A percentile compares a stretch with the other conserved stretches of the same genome.
phyloP scores from a whole-genome alignment of 2,113 vertebrate species.

The Archilochus colubris region DNA sequence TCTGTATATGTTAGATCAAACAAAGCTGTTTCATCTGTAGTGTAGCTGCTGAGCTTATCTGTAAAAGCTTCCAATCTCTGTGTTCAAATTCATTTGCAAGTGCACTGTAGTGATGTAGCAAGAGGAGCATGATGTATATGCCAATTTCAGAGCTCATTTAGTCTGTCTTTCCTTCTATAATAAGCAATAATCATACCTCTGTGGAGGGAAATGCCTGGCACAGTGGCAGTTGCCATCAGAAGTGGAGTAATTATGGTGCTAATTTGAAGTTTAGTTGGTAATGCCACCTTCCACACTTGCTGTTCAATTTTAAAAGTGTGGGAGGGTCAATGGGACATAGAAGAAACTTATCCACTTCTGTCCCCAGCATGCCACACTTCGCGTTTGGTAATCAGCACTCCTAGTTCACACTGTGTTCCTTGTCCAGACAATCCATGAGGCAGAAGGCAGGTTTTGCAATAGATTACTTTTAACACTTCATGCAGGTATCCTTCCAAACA shows the following conservation, averaged over 20 bases:
- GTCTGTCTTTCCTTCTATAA: neutral
- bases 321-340: neutral
- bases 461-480: neutral
- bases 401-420: neutral
- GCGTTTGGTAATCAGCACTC: neutral
- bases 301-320: neutral
- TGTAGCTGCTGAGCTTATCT: neutral
- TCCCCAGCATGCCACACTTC: neutral
- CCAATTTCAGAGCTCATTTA: neutral
- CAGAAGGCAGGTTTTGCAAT: neutral
- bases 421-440: neutral
- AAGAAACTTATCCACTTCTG: neutral
- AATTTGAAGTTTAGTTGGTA: neutral
- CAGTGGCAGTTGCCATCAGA: neutral
- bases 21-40: neutral
- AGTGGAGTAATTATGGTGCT: neutral
- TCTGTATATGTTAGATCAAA: neutral
- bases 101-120: neutral
- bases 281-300: neutral
- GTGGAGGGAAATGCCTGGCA: neutral
- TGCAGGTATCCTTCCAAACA: neutral
- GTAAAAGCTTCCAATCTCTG: neutral
- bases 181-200: accelerated
- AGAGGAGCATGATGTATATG: neutral
- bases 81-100: neutral